Evolutionary conservation across 2,113 vertebrate species (phyloP).

Genomic region (Psephotus haematonotus): DNA sequence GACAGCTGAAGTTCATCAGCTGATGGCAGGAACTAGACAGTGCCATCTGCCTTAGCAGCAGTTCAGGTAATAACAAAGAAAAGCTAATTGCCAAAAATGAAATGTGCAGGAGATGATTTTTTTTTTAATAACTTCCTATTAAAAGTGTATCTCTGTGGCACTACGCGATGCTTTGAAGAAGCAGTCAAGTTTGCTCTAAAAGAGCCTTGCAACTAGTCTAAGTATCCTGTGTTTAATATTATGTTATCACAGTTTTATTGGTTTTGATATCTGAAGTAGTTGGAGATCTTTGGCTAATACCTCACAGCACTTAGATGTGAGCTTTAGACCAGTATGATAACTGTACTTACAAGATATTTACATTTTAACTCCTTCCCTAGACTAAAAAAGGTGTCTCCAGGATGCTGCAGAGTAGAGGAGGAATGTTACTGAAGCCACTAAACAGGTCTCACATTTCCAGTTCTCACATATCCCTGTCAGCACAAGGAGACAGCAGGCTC

Average conservation of each 20-base stretch:
- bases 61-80: conserved; percentile 55
- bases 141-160: not conserved
- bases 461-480: not conserved
- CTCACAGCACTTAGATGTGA: rapidly evolving
- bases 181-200: not conserved
- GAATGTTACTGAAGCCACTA: not conserved
- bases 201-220: not conserved
- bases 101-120: not conserved
- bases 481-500: not conserved
- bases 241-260: not conserved
- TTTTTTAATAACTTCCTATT: not conserved
- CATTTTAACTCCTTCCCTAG: not conserved
- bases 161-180: not conserved
- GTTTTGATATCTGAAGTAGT: not conserved
- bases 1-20: conserved; percentile 60
- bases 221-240: not conserved
- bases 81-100: conserved; percentile 20
- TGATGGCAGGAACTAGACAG: conserved; percentile 60
- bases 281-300: not conserved
- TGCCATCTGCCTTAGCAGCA: conserved; percentile 63
- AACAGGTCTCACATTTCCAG: not conserved
- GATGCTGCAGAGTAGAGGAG: not conserved
- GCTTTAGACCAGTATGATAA: not conserved
- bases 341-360: not conserved
- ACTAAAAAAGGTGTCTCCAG: not conserved